A percentile compares a stretch with the other conserved stretches of the same genome.
Evolutionary conservation across 2,797 vertebrate species (phyloP).

Genomic region (Salarias fasciatus): DNA sequence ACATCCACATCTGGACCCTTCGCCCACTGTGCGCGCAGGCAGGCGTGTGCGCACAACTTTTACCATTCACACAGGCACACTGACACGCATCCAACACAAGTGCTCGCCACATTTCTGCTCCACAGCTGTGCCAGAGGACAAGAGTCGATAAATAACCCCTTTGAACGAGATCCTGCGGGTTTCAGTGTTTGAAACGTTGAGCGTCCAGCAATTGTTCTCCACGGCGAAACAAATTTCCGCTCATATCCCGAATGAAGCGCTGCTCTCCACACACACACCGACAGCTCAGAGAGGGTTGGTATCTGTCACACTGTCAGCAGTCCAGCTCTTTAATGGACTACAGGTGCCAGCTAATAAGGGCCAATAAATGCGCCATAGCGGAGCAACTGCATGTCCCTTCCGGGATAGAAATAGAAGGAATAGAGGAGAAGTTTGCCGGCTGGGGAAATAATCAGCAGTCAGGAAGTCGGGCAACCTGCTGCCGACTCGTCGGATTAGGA

Average conservation of each 20-base stretch:
- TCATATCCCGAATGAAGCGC: slow-evolving; percentile 42
- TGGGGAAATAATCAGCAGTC: slow-evolving; percentile 51
- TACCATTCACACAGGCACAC: slow-evolving; percentile 40
- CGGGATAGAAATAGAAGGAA: slow-evolving; percentile 35
- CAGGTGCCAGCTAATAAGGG: slow-evolving; percentile 72
- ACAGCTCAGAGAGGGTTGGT: slow-evolving; percentile 35
- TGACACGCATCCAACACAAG: slow-evolving; percentile 52
- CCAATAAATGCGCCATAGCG: slow-evolving; percentile 58
- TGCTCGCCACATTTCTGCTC: slow-evolving; percentile 66
- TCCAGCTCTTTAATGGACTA: slow-evolving; percentile 51
- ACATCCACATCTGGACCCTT: slow-evolving; percentile 54
- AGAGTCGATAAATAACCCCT: slow-evolving; percentile 60
- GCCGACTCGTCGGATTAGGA: slow-evolving; percentile 37
- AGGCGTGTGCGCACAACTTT: slow-evolving; percentile 19
- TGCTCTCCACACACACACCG: slow-evolving; percentile 20
- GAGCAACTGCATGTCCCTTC: slow-evolving; percentile 65
- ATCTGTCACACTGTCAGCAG: slow-evolving; percentile 50
- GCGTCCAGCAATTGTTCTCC: slow-evolving; percentile 49
- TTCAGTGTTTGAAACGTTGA: slow-evolving; percentile 50
- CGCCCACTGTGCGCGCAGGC: slow-evolving; percentile 16
- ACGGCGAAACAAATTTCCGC: slow-evolving; percentile 37
- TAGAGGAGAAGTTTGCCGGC: slow-evolving; percentile 43
- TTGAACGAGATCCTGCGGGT: slow-evolving; percentile 60
- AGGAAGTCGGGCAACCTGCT: slow-evolving; percentile 55
- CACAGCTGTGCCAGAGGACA: slow-evolving; percentile 61